A percentile compares a stretch with the other conserved stretches of the same genome.
These are phyloP conservation scores for Sander lucioperca DNA, from an alignment of 2,113 vertebrate species.

Conservation along the genomic window DNA sequence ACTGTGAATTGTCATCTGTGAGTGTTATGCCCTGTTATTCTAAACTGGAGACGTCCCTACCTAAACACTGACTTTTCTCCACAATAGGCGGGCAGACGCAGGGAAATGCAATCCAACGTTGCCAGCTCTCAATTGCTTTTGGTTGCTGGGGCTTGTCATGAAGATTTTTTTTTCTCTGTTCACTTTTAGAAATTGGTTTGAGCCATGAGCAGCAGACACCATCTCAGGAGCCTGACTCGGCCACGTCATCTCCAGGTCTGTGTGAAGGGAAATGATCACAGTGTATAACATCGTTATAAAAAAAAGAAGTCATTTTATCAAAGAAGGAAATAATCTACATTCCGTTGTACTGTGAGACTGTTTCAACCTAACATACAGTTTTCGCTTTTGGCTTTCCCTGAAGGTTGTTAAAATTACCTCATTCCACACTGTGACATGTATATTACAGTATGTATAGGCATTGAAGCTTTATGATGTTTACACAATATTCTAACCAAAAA, in stretches of 20 bases:
- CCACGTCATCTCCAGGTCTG: slow-evolving; percentile 79
- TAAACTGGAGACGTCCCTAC: slow-evolving; percentile 60
- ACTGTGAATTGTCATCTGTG: slow-evolving; percentile 36
- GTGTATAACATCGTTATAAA: slow-evolving; percentile 24
- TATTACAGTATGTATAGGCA: background rate
- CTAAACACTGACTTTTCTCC: slow-evolving; percentile 69
- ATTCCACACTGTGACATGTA: background rate
- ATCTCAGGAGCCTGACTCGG: slow-evolving; percentile 59
- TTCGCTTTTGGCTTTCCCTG: background rate
- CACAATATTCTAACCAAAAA: background rate
- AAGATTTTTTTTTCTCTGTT: slow-evolving; percentile 58
- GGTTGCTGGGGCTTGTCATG: slow-evolving; percentile 77
- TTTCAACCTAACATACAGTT: background rate
- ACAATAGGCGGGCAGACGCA: slow-evolving; percentile 68
- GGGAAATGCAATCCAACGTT: slow-evolving; percentile 44
- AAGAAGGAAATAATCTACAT: slow-evolving; percentile 11
- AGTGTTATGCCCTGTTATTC: slow-evolving; percentile 77
- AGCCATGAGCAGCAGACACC: slow-evolving; percentile 59
- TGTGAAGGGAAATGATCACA: slow-evolving; percentile 50
- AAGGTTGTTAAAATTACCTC: background rate
- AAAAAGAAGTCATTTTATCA: slow-evolving; percentile 8
- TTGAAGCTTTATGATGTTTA: background rate
- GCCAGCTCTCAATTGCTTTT: slow-evolving; percentile 67
- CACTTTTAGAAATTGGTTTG: slow-evolving; percentile 70
- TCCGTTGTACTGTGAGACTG: background rate